These are phyloP conservation scores for Drosophila grimshawi DNA, from an alignment of 1,140 invertebrate species.

Conservation along the genomic window DNA sequence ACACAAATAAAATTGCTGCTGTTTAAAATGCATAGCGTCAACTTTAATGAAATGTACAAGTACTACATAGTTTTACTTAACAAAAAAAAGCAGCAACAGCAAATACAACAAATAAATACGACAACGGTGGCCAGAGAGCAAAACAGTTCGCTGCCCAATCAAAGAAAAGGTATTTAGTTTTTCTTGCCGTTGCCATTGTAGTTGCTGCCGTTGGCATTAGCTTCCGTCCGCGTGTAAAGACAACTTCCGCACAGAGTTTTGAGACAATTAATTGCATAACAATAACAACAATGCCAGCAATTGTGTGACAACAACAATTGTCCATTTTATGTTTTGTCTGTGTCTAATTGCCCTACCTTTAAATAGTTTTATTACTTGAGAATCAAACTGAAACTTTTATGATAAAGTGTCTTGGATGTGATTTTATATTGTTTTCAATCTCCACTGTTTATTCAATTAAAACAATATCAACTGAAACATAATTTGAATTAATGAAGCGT, in stretches of 20 bases:
- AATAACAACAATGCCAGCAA: conserved; percentile 29
- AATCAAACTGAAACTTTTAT: background rate
- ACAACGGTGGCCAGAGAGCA: conserved; percentile 55
- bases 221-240: conserved; percentile 70
- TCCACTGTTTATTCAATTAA: background rate
- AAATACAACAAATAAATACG: conserved; percentile 26
- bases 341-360: conserved; percentile 1
- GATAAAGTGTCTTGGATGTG: background rate
- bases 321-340: conserved; percentile 11
- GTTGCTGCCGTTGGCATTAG: conserved; percentile 27
- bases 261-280: conserved; percentile 71
- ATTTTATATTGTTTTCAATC: background rate
- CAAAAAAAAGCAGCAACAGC: conserved; percentile 60
- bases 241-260: conserved; percentile 71
- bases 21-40: conserved; percentile 64
- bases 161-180: conserved; percentile 64
- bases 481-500: conserved; percentile 3
- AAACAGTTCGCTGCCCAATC: conserved; percentile 63
- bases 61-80: conserved; percentile 43
- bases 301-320: conserved; percentile 44
- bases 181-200: conserved; percentile 12
- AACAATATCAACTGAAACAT: conserved; percentile 1
- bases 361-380: background rate
- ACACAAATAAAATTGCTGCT: conserved; percentile 10
- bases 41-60: conserved; percentile 14